These are phyloP conservation scores for Drosophila nigricruria DNA, from an alignment of 2,888 invertebrate species.

Conservation along the genomic window DNA sequence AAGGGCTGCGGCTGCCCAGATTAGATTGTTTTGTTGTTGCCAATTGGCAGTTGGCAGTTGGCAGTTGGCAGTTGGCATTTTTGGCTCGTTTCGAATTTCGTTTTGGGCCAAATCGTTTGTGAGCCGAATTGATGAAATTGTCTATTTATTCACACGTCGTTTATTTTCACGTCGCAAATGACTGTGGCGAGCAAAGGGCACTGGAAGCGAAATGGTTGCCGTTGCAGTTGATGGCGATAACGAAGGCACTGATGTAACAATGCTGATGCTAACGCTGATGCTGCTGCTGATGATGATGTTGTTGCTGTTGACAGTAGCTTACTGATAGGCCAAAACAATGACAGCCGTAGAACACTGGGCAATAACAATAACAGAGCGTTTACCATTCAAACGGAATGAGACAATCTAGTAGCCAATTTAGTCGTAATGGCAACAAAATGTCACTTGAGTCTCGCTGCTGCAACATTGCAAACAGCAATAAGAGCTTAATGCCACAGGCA, in stretches of 20 bases:
- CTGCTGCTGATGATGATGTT: constrained; percentile 21
- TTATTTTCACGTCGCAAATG: constrained; percentile 32
- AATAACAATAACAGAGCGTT: constrained; percentile 76
- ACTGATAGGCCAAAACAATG: constrained; percentile 35
- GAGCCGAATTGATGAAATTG: constrained; percentile 59
- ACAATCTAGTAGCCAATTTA: constrained; percentile 75
- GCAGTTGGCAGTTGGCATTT: constrained; percentile 5
- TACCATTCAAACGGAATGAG: constrained; percentile 73
- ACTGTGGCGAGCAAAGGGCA: not conserved
- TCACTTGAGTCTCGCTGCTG: constrained; percentile 53
- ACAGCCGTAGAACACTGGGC: constrained; percentile 27
- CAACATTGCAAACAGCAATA: constrained; percentile 55
- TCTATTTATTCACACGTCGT: constrained; percentile 73
- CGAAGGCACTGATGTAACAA: constrained; percentile 18
- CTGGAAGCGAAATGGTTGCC: constrained; percentile 29
- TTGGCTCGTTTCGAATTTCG: constrained; percentile 10
- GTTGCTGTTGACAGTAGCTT: constrained; percentile 35
- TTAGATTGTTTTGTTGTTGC: constrained; percentile 8
- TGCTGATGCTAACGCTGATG: constrained; percentile 15
- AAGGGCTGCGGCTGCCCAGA: not conserved
- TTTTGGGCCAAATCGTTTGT: constrained; percentile 32
- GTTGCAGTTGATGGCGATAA: constrained; percentile 41
- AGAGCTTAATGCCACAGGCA: constrained; percentile 29
- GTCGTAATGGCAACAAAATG: constrained; percentile 74
- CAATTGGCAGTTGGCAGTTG: constrained; percentile 1